phyloP scores from a whole-genome alignment of 2,113 vertebrate genomes.

The Urocitellus parryii region DNA sequence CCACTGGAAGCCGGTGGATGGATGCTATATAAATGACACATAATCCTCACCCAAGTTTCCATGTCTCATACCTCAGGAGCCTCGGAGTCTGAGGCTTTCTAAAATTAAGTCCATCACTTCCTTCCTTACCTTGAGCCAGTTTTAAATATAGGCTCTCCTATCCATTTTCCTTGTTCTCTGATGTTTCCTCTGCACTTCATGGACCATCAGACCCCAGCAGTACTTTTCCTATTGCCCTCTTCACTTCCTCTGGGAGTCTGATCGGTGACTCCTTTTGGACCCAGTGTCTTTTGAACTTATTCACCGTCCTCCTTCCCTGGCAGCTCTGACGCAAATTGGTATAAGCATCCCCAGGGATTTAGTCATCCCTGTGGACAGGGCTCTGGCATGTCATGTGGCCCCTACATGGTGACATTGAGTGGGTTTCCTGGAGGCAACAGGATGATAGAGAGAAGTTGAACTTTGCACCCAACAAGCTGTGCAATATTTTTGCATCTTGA shows the following conservation, averaged over 20 bases:
- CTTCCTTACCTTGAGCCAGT: constrained; percentile 83
- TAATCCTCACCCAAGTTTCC: constrained; percentile 26
- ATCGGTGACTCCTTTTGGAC: constrained; percentile 70
- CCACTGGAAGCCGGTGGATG: neutral
- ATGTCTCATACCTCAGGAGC: constrained; percentile 47
- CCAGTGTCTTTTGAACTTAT: neutral
- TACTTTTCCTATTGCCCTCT: constrained; percentile 79
- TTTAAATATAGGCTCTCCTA: constrained; percentile 83
- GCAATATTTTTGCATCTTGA: neutral
- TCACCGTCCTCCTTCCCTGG: constrained; percentile 9
- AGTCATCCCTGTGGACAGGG: constrained; percentile 54
- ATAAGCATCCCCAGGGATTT: constrained; percentile 42
- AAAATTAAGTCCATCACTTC: constrained; percentile 80
- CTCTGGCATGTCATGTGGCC: neutral
- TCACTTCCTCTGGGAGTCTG: constrained; percentile 60
- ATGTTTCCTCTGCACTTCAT: constrained; percentile 72
- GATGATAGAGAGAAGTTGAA: neutral
- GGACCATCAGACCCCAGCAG: constrained; percentile 70
- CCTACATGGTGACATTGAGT: neutral
- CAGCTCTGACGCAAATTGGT: constrained; percentile 64
- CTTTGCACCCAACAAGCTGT: neutral
- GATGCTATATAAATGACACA: neutral
- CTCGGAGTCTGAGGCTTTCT: constrained; percentile 82
- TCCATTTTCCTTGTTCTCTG: constrained; percentile 65
- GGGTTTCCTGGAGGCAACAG: constrained; percentile 5